Conservation (phyloP, 2,888 invertebrate species). For the Cheilosia impressa region DNA sequence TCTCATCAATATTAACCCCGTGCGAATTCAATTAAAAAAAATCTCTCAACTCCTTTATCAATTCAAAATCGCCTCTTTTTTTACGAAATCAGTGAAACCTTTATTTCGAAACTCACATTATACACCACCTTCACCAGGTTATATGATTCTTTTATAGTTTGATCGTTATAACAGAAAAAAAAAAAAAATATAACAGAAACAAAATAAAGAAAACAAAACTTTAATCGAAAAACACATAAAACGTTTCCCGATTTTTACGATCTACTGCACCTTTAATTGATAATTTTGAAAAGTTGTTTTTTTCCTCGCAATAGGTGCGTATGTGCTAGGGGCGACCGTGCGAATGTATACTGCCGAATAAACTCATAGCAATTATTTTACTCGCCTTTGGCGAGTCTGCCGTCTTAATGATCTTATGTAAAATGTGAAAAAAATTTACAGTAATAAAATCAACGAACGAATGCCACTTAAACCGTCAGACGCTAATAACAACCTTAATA, state of each 20-base stretch:
- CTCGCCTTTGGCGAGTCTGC: neutral
- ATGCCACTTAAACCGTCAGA: too few species aligned
- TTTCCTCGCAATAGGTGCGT: slow-evolving; percentile 20
- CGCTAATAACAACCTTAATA: too few species aligned
- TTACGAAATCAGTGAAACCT: too few species aligned
- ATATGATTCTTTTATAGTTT: neutral
- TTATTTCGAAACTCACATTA: neutral
- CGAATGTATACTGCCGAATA: neutral
- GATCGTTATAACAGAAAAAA: neutral
- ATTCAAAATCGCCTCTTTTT: neutral
- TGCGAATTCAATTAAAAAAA: too few species aligned
- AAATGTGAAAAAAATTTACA: neutral
- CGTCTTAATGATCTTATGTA: slow-evolving; percentile 15
- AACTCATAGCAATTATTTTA: neutral
- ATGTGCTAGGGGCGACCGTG: slow-evolving; percentile 1
- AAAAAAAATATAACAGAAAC: neutral
- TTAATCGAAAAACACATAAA: neutral
- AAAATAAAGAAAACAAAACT: neutral
- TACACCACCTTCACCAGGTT: neutral
- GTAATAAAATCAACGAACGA: too few species aligned
- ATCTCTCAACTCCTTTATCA: too few species aligned
- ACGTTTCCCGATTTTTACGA: slow-evolving; percentile 16
- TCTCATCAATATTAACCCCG: too few species aligned
- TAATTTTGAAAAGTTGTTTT: neutral
- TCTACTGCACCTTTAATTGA: slow-evolving; percentile 28